A percentile compares a stretch with the other conserved stretches of the same genome.
phyloP scores from a whole-genome alignment of 2,888 invertebrate species.

The Heliconius erato region DNA sequence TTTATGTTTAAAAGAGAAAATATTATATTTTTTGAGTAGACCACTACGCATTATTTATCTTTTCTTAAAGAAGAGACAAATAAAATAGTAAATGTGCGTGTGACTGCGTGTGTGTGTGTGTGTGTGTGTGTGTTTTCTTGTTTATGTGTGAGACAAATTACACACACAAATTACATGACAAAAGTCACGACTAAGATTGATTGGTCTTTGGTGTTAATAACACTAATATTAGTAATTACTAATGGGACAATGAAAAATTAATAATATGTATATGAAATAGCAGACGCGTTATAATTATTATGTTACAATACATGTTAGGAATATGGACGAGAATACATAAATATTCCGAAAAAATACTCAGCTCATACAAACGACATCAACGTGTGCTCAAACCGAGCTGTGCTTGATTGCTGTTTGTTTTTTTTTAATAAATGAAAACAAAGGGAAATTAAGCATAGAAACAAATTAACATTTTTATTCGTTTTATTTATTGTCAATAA shows the following conservation, averaged over 20 bases:
- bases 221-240: background rate
- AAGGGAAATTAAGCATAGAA: background rate
- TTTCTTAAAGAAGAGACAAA: no score
- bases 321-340: background rate
- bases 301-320: background rate
- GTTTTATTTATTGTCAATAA: background rate
- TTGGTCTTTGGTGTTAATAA: background rate
- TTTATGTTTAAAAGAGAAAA: no score
- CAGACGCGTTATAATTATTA: background rate
- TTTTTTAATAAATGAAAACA: background rate
- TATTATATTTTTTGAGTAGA: no score
- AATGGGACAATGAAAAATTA: background rate
- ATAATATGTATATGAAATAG: background rate
- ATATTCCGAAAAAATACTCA: background rate
- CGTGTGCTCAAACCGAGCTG: slow-evolving; percentile 68
- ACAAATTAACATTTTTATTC: background rate
- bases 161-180: background rate
- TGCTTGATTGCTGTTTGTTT: slow-evolving; percentile 49
- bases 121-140: no score
- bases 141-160: no score
- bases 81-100: no score
- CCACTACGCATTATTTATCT: no score
- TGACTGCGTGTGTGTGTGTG: no score
- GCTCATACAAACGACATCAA: slow-evolving; percentile 81
- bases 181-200: slow-evolving; percentile 11